Evolutionary conservation across 2,888 invertebrate species (phyloP).

Genomic region (Zele albiditarsus): DNA sequence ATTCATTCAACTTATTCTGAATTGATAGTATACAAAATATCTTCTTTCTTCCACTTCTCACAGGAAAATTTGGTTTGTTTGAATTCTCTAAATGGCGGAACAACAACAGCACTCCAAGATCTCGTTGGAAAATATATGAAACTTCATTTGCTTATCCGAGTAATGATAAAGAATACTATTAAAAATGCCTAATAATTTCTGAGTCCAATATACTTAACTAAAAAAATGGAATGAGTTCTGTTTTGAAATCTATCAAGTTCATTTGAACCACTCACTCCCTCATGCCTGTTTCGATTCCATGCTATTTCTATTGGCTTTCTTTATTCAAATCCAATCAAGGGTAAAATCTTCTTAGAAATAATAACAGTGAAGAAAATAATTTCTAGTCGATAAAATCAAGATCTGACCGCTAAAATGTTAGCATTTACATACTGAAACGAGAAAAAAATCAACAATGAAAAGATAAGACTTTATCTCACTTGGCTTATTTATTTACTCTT

Average conservation of each 20-base stretch:
- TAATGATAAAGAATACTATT: slow-evolving; percentile 64
- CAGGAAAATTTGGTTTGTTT: slow-evolving; percentile 72
- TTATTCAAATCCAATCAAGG: not conserved
- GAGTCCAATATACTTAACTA: not conserved
- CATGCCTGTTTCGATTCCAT: too few species aligned
- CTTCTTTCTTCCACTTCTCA: not conserved
- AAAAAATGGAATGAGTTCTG: too few species aligned
- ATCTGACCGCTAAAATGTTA: too few species aligned
- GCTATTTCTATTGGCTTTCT: too few species aligned
- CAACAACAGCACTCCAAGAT: slow-evolving; percentile 77
- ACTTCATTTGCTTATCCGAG: slow-evolving; percentile 78
- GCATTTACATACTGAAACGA: too few species aligned
- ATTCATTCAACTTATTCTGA: not conserved
- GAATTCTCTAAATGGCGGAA: slow-evolving; percentile 72
- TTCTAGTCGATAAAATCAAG: too few species aligned
- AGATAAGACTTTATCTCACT: not conserved
- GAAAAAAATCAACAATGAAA: too few species aligned
- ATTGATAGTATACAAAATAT: not conserved
- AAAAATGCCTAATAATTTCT: not conserved
- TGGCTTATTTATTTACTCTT: not conserved
- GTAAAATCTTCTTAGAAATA: not conserved
- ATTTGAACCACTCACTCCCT: too few species aligned
- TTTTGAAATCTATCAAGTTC: too few species aligned
- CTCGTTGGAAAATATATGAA: slow-evolving; percentile 78
- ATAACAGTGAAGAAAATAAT: not conserved